A percentile compares a stretch with the other conserved stretches of the same genome.
Conservation (phyloP, 2,888 invertebrate species). For the Drosophila borealis region DNA sequence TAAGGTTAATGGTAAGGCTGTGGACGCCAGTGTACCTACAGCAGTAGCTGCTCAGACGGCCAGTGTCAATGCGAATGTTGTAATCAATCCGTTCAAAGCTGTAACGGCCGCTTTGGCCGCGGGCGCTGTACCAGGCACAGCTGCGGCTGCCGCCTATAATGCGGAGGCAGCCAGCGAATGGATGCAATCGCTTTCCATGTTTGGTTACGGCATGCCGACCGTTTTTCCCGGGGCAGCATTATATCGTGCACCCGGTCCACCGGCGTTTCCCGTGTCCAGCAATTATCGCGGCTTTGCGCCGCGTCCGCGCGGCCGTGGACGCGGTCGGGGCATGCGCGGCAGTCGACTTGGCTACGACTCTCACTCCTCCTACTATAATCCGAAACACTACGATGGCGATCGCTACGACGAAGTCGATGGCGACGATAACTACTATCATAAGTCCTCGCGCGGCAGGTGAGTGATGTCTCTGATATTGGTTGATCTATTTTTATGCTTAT, state of each 20-base stretch:
- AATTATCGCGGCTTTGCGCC: conserved; percentile 83
- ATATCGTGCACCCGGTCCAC: conserved; percentile 67
- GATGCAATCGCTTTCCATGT: conserved; percentile 84
- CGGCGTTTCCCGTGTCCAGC: conserved; percentile 74
- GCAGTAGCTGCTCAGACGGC: conserved; percentile 59
- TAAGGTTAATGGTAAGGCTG: conserved; percentile 63
- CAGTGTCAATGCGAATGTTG: conserved; percentile 23
- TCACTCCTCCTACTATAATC: conserved; percentile 76
- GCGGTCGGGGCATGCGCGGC: conserved; percentile 79
- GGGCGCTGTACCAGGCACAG: conserved; percentile 61
- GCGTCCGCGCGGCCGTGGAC: conserved; percentile 85
- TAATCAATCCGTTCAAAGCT: conserved; percentile 81
- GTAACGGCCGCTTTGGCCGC: conserved; percentile 78
- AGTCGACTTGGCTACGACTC: conserved; percentile 63
- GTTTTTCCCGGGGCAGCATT: conserved; percentile 82
- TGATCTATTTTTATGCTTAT: background rate
- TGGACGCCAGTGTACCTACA: conserved; percentile 45
- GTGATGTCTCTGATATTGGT: background rate
- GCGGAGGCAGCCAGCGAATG: conserved; percentile 83
- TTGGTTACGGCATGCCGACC: conserved; percentile 76
- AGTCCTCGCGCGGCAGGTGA: conserved; percentile 65
- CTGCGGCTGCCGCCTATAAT: conserved; percentile 63
- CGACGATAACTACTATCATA: conserved; percentile 85
- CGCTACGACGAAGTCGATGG: conserved; percentile 87
- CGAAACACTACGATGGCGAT: conserved; percentile 87